These are phyloP conservation scores for Enteromius treurensis DNA, from an alignment of 2,797 vertebrate species.

Conservation along the genomic window DNA sequence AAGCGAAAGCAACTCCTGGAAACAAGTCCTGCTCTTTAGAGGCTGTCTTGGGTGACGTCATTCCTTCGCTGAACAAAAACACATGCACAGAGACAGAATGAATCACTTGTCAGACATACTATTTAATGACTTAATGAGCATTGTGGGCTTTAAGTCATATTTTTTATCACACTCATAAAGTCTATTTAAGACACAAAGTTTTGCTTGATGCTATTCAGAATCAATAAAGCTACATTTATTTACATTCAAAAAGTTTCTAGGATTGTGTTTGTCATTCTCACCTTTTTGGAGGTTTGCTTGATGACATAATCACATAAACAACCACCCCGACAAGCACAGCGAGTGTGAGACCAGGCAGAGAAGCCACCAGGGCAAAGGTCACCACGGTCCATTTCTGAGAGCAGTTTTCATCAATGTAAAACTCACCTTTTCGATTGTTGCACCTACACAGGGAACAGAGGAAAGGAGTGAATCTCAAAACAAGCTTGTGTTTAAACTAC, in stretches of 20 bases:
- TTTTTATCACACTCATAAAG: slow-evolving; percentile 6
- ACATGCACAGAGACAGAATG: neutral
- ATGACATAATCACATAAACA: slow-evolving; percentile 27
- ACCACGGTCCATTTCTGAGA: slow-evolving; percentile 55
- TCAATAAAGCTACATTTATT: neutral
- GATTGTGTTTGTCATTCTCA: neutral
- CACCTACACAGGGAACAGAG: slow-evolving; percentile 51
- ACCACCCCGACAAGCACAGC: slow-evolving; percentile 57
- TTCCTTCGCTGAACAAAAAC: neutral
- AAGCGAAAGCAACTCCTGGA: slow-evolving; percentile 50
- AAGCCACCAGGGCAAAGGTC: slow-evolving; percentile 60
- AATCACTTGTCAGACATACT: neutral
- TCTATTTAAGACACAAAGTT: neutral
- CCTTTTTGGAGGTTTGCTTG: neutral
- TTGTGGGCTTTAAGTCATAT: neutral
- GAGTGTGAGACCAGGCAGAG: slow-evolving; percentile 59
- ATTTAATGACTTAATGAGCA: neutral
- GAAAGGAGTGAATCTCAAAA: neutral
- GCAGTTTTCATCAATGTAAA: slow-evolving; percentile 57
- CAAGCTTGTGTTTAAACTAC: neutral
- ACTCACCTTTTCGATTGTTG: slow-evolving; percentile 51
- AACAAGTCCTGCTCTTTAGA: slow-evolving; percentile 17
- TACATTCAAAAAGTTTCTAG: neutral
- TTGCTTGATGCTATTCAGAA: neutral
- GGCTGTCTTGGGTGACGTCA: neutral